Evolutionary conservation across 2,888 invertebrate genomes (phyloP).

Genomic region (Disparrhopalites patrizii): DNA sequence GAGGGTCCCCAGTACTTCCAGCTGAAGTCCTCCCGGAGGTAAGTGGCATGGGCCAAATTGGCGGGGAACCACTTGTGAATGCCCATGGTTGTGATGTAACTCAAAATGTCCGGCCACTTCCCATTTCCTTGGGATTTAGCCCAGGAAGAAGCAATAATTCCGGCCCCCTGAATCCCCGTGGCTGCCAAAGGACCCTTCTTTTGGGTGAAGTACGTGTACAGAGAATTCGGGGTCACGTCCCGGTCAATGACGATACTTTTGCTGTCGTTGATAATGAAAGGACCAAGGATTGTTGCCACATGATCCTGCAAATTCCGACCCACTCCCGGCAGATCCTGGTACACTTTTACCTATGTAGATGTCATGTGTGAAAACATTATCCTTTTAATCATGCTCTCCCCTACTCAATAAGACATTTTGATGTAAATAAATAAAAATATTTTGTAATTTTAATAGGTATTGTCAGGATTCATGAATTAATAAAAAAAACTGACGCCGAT

Average conservation of each 20-base stretch:
- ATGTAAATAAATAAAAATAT: too few relatives aligned
- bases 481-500: slow-evolving; percentile 28
- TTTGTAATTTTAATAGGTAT: too few relatives aligned
- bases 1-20: slow-evolving; percentile 37
- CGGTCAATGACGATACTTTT: slow-evolving; percentile 9
- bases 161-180: slow-evolving; percentile 34
- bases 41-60: slow-evolving; percentile 36
- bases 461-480: neutral
- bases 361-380: too few relatives aligned
- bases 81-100: slow-evolving; percentile 29
- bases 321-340: slow-evolving; percentile 6
- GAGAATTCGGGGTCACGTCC: neutral
- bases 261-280: neutral
- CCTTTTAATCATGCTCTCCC: too few relatives aligned
- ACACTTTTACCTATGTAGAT: slow-evolving; percentile 2
- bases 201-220: neutral
- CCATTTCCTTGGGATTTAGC: slow-evolving; percentile 38
- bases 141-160: slow-evolving; percentile 34
- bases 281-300: neutral
- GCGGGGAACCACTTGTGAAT: slow-evolving; percentile 33
- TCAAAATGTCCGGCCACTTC: slow-evolving; percentile 42
- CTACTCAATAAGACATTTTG: too few relatives aligned
- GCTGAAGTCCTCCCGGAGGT: slow-evolving; percentile 28
- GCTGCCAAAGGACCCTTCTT: slow-evolving; percentile 34
- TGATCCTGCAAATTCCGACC: slow-evolving; percentile 21